Evolutionary conservation across 2,797 vertebrate species (phyloP).

Genomic region (Phaenicophaeus curvirostris): DNA sequence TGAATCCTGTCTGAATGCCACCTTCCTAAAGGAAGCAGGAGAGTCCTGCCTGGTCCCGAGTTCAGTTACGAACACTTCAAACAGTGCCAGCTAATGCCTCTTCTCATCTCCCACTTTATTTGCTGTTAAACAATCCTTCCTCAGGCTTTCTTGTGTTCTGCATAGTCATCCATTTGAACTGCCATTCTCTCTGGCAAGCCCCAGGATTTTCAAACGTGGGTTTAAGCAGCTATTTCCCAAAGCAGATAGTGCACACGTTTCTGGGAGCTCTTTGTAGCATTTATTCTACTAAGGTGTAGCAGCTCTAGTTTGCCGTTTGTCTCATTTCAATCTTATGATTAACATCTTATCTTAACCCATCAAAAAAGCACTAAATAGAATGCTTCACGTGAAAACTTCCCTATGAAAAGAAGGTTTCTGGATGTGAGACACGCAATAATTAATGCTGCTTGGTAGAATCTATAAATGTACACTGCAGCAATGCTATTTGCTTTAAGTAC

Average conservation of each 20-base stretch:
- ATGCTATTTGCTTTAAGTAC: conserved; percentile 73
- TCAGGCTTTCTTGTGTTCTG: conserved; percentile 19
- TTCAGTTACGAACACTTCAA: background rate
- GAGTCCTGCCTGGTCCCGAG: background rate
- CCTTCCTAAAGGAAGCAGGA: background rate
- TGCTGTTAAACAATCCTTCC: background rate
- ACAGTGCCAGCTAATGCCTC: background rate
- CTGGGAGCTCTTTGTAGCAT: conserved; percentile 59
- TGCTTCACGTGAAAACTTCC: conserved; percentile 21
- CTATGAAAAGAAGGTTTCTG: conserved; percentile 44
- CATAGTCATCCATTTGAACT: conserved; percentile 6
- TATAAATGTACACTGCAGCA: conserved; percentile 67
- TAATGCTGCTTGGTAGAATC: conserved; percentile 74
- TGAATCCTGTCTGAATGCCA: background rate
- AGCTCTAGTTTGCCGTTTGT: background rate
- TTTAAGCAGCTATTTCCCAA: conserved; percentile 66
- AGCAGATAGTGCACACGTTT: conserved; percentile 20
- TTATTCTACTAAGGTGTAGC: conserved; percentile 35
- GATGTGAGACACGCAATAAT: conserved; percentile 65
- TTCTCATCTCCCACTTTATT: conserved; percentile 15
- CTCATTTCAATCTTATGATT: conserved; percentile 48
- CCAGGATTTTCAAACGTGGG: conserved; percentile 48
- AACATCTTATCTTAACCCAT: conserved; percentile 53
- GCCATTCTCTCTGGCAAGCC: conserved; percentile 29
- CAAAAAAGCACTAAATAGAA: conserved; percentile 9